Evolutionary conservation across 37 sponge, comb jelly and placozoan genomes (phyloP).

Genomic region (Theonella swinhoei): DNA sequence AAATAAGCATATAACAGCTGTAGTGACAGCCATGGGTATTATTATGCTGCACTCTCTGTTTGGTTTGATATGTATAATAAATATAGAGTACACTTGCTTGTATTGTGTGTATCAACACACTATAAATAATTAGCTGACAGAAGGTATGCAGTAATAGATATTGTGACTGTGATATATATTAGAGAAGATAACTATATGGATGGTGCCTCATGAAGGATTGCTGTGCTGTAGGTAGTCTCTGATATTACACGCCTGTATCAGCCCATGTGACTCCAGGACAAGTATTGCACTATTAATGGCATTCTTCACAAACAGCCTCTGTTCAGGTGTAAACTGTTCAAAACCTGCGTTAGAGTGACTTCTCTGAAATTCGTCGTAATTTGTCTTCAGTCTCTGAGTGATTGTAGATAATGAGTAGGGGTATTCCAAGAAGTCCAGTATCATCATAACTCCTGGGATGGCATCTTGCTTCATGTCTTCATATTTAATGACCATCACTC

Average conservation of each 20-base stretch:
- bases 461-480: slow-evolving; percentile 14
- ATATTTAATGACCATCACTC: slow-evolving; percentile 22
- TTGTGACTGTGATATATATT: too few species aligned
- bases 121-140: too few species aligned
- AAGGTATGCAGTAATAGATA: too few species aligned
- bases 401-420: neutral
- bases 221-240: neutral
- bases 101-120: too few species aligned
- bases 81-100: too few species aligned
- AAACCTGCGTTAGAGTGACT: neutral
- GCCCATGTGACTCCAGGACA: neutral
- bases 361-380: neutral
- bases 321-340: neutral
- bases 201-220: too few species aligned
- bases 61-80: too few species aligned
- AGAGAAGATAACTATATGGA: too few species aligned
- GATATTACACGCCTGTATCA: neutral
- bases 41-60: too few species aligned
- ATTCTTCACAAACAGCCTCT: neutral
- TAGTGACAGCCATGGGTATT: too few species aligned
- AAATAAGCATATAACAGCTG: too few species aligned
- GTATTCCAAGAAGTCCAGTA: slow-evolving; percentile 24
- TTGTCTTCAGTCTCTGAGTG: neutral
- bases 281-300: neutral
- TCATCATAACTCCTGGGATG: neutral